These are phyloP conservation scores for Sardinella longiceps DNA, from an alignment of 2,797 vertebrate genomes.

Conservation along the genomic window DNA sequence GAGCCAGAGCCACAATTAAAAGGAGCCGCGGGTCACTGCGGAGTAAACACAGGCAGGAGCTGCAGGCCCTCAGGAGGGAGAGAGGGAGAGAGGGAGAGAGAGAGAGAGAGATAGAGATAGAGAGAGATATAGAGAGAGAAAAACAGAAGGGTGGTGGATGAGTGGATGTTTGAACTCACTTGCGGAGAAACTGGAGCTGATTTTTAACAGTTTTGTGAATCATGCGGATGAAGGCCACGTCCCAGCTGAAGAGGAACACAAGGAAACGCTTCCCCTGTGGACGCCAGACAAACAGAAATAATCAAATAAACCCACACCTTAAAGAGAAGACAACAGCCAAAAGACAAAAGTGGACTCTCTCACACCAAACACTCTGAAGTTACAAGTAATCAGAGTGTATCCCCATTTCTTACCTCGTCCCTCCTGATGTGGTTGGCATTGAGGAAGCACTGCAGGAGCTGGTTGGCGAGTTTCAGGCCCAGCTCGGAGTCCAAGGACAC, in stretches of 20 bases:
- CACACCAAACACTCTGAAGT: background rate
- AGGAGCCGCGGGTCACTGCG: background rate
- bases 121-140: background rate
- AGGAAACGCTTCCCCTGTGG: constrained; percentile 91
- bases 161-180: constrained; percentile 74
- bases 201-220: constrained; percentile 96
- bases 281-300: constrained; percentile 15
- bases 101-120: no score
- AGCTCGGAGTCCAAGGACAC: constrained; percentile 84
- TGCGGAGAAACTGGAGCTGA: constrained; percentile 85
- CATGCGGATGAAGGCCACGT: constrained; percentile 85
- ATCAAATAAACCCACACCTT: background rate
- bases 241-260: constrained; percentile 92
- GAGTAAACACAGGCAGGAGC: background rate
- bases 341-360: no score
- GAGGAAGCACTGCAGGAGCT: constrained; percentile 87
- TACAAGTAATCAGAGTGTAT: no score
- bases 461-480: constrained; percentile 80
- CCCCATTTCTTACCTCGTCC: constrained; percentile 81
- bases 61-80: background rate
- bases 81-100: background rate
- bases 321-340: constrained; percentile 32
- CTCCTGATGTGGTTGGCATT: constrained; percentile 76
- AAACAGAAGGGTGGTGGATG: background rate
- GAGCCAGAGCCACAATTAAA: background rate